These are phyloP conservation scores for Ethmia dodecea DNA, from an alignment of 2,888 invertebrate species.

Conservation along the genomic window DNA sequence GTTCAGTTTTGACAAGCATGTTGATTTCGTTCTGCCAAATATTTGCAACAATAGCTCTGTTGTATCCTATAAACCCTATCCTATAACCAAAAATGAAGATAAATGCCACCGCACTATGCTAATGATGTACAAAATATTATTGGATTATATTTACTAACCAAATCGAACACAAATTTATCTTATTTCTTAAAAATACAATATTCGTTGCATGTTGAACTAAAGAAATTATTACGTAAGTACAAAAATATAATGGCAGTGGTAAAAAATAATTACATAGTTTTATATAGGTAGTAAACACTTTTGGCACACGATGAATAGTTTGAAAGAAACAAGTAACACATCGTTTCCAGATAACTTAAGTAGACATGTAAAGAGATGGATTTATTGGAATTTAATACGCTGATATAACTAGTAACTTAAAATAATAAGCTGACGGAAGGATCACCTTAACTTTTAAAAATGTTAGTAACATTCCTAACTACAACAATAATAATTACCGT, in stretches of 20 bases:
- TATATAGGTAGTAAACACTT: conserved; percentile 14
- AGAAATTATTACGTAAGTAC: conserved; percentile 19
- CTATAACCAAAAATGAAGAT: conserved; percentile 27
- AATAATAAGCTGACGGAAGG: too few species aligned
- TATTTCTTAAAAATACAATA: conserved; percentile 26
- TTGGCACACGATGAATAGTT: conserved; percentile 33
- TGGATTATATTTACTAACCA: conserved; percentile 10
- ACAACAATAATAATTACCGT: conserved; percentile 40
- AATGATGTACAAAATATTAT: conserved; percentile 12
- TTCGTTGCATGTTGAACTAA: conserved; percentile 27
- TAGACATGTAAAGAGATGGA: too few species aligned
- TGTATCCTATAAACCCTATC: too few species aligned
- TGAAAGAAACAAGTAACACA: conserved; percentile 9
- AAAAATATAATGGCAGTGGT: conserved; percentile 30
- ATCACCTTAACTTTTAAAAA: conserved; percentile 15
- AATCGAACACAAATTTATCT: conserved; percentile 15
- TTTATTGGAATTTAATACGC: too few species aligned
- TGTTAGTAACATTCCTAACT: conserved; percentile 50
- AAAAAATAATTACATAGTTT: conserved; percentile 17
- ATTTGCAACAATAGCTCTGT: too few species aligned
- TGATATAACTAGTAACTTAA: too few species aligned
- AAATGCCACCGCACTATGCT: conserved; percentile 30
- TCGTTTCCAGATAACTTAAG: too few species aligned
- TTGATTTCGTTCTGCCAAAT: too few species aligned
- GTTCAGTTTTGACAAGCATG: too few species aligned